These are phyloP conservation scores for Puffinus mauretanicus DNA, from an alignment of 2,113 vertebrate genomes.

Conservation along the genomic window DNA sequence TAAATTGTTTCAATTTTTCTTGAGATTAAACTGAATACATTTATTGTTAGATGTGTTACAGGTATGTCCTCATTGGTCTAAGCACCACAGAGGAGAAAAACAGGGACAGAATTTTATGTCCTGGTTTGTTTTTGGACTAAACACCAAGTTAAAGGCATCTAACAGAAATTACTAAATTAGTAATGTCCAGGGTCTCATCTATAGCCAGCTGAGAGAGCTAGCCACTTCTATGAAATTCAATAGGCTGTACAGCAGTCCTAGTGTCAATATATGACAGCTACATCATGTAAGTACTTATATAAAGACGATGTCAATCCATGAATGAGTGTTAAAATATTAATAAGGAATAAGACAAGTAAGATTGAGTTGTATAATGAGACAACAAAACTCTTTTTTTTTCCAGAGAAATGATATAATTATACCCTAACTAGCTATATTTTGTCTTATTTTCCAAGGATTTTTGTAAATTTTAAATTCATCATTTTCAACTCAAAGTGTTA, in stretches of 20 bases:
- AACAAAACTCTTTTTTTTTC: not conserved
- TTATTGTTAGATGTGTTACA: not conserved
- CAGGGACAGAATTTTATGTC: not conserved
- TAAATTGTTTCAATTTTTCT: not conserved
- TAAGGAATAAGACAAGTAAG: not conserved
- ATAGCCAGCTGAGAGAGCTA: not conserved
- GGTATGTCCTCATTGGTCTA: not conserved
- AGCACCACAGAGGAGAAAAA: not conserved
- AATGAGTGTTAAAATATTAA: not conserved
- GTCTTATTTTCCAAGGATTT: not conserved
- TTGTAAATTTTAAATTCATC: not conserved
- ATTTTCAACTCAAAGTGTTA: not conserved
- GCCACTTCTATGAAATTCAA: not conserved
- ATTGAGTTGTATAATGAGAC: not conserved
- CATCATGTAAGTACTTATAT: not conserved
- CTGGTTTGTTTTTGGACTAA: not conserved
- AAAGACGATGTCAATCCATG: not conserved
- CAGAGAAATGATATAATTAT: not conserved
- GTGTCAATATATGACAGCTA: not conserved
- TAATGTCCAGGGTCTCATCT: not conserved
- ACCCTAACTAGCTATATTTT: not conserved
- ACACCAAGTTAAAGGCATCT: not conserved
- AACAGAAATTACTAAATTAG: not conserved
- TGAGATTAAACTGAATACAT: not conserved
- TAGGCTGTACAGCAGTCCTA: not conserved